Conservation (phyloP, 2,797 vertebrate genomes). For the Pagetopsis macropterus region DNA sequence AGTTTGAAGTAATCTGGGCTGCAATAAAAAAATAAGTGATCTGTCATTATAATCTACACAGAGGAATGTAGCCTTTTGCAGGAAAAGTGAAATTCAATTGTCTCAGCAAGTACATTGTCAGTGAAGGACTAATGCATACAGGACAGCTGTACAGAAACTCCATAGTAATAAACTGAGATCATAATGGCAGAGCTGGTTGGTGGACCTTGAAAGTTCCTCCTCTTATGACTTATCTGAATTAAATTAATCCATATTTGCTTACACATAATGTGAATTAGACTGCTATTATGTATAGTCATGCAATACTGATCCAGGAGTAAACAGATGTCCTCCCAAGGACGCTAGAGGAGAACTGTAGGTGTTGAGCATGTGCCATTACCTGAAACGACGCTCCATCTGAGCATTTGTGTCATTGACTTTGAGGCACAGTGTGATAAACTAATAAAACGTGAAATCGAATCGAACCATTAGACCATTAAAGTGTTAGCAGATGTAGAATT, state of each 20-base stretch:
- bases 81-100: slow-evolving; percentile 53
- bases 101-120: slow-evolving; percentile 47
- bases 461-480: slow-evolving; percentile 55
- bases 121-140: slow-evolving; percentile 26
- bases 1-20: slow-evolving; percentile 56
- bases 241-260: slow-evolving; percentile 14
- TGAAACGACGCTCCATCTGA: slow-evolving; percentile 38
- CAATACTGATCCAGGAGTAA: slow-evolving; percentile 46
- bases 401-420: slow-evolving; percentile 65
- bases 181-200: slow-evolving; percentile 13
- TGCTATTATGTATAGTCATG: slow-evolving; percentile 12
- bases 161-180: slow-evolving; percentile 32
- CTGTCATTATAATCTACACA: slow-evolving; percentile 56
- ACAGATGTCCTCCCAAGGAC: slow-evolving; percentile 61
- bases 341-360: slow-evolving; percentile 33
- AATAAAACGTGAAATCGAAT: slow-evolving; percentile 48
- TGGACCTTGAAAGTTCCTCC: slow-evolving; percentile 41
- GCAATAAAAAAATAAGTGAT: slow-evolving; percentile 53
- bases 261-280: slow-evolving; percentile 28
- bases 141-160: slow-evolving; percentile 7
- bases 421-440: slow-evolving; percentile 40
- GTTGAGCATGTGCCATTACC: slow-evolving; percentile 48
- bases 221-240: slow-evolving; percentile 21
- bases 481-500: slow-evolving; percentile 42
- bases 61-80: slow-evolving; percentile 47